Evolutionary conservation across 2,113 vertebrate genomes (phyloP).

Genomic region (Australoheros scitulus): DNA sequence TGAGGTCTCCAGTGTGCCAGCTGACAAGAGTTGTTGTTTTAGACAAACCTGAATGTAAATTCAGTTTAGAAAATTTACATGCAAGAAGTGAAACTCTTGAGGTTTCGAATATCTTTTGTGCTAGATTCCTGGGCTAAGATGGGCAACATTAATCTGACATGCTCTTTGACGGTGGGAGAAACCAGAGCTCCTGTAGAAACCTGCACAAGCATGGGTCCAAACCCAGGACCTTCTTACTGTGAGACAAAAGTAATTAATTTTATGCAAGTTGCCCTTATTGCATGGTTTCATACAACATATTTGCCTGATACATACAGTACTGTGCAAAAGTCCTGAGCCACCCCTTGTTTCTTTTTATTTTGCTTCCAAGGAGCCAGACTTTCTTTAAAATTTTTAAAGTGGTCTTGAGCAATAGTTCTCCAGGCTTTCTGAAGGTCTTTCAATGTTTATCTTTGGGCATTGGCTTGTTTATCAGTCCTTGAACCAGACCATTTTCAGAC

Average conservation of each 20-base stretch:
- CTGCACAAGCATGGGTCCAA: not conserved
- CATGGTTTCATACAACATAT: not conserved
- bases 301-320: not conserved
- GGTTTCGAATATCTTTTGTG: not conserved
- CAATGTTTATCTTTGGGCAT: too few relatives aligned
- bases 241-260: not conserved
- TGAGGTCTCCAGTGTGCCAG: not conserved
- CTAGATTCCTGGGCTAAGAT: not conserved
- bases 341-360: too few relatives aligned
- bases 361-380: too few relatives aligned
- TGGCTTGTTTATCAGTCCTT: too few relatives aligned
- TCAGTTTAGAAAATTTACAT: not conserved
- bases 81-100: not conserved
- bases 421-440: too few relatives aligned
- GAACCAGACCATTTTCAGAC: too few relatives aligned
- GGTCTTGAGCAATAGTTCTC: too few relatives aligned
- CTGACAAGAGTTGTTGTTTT: constrained; percentile 7
- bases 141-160: not conserved
- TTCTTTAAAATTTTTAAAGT: too few relatives aligned
- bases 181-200: not conserved
- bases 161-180: not conserved
- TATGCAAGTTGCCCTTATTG: not conserved
- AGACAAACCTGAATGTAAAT: constrained; percentile 8
- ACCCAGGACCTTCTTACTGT: not conserved
- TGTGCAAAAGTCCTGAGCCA: too few relatives aligned